Percentiles rank a stretch among this genome's conserved stretches.
Conservation (phyloP, 2,113 vertebrate species). For the Corythoichthys intestinalis region DNA sequence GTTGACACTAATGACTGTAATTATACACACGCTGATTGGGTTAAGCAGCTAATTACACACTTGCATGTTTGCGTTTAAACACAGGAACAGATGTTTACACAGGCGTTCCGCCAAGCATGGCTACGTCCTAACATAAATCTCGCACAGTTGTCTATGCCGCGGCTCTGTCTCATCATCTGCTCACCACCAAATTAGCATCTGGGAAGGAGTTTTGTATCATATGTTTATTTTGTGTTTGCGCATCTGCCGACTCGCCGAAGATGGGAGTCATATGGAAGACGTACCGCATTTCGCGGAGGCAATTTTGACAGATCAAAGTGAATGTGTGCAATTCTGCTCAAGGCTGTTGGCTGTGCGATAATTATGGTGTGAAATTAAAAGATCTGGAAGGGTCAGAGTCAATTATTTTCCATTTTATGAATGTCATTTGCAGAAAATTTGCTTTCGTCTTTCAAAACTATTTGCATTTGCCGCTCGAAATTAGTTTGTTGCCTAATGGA, state of each 20-base stretch:
- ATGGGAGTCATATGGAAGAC: slow-evolving; percentile 18
- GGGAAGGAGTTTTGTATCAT: slow-evolving; percentile 57
- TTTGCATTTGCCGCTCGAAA: slow-evolving; percentile 38
- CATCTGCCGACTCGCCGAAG: slow-evolving; percentile 14
- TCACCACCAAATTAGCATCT: slow-evolving; percentile 56
- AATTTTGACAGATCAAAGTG: slow-evolving; percentile 54
- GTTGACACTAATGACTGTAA: slow-evolving; percentile 70
- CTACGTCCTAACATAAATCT: slow-evolving; percentile 64
- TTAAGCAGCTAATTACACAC: slow-evolving; percentile 70
- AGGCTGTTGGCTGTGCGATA: slow-evolving; percentile 54
- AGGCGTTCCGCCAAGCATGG: slow-evolving; percentile 51
- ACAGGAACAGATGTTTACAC: slow-evolving; percentile 66
- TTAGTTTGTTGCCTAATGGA: slow-evolving; percentile 39
- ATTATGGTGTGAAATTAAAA: slow-evolving; percentile 66
- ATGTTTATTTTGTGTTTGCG: slow-evolving; percentile 35
- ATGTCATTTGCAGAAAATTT: slow-evolving; percentile 54
- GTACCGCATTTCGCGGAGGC: slow-evolving; percentile 18
- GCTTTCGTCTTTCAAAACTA: slow-evolving; percentile 35
- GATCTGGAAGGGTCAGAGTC: slow-evolving; percentile 53
- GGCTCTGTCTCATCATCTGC: slow-evolving; percentile 58
- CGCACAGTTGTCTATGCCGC: slow-evolving; percentile 55
- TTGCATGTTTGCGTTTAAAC: slow-evolving; percentile 60
- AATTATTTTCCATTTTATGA: slow-evolving; percentile 58
- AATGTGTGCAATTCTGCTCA: slow-evolving; percentile 36
- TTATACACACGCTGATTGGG: slow-evolving; percentile 70